Evolutionary conservation across 2,888 invertebrate species (phyloP), one percentile per base, ranked within the genome.

Genomic region (Drosophila longiperda): DNA sequence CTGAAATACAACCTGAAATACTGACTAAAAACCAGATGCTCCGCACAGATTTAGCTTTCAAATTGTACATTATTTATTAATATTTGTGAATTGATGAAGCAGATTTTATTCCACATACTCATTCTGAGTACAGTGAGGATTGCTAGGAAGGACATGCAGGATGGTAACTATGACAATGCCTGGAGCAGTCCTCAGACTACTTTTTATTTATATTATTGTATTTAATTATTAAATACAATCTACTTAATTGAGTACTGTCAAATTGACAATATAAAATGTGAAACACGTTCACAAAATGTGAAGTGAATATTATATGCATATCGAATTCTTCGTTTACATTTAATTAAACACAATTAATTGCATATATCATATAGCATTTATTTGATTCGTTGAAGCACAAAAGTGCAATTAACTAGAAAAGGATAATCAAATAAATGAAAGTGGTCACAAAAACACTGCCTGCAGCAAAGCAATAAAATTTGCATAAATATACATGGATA

Each of bases 401-500:
- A 42, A 59, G n/a, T 60, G 52, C 33, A 66, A 42, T 77, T 36
- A 48, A 58, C 57, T 72, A 26, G 23, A 57, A 17, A 12, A 45
- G 3, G 33, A 59, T 70, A 52, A 60, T 67, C 59, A 34, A 60
- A 60, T 78, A 40, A 80, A 65, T 80, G 60, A 71, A 62, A 69
- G 11, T 42, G 23, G 17, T 58, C 61, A 40, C 53, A 68, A 29
- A 62, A 40, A 72, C 45, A 61, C 36, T 29, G 59, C 60, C 36
- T 33, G 8, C 57, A 59, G 53, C 29, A 29, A 49, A 6, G 6
- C 42, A 52, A 55, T 58, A 32, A 63, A 66, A 63, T 61, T 20
- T 29, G 26, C 26, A 57, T 45, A 40, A 15, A 42, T 42, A 34
- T 3, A 9, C 17, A 36, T 36, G 17, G 20, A 6, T 12, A 29